Evolutionary conservation across 2,113 vertebrate genomes (phyloP).

Genomic region (Leuciscus idus): DNA sequence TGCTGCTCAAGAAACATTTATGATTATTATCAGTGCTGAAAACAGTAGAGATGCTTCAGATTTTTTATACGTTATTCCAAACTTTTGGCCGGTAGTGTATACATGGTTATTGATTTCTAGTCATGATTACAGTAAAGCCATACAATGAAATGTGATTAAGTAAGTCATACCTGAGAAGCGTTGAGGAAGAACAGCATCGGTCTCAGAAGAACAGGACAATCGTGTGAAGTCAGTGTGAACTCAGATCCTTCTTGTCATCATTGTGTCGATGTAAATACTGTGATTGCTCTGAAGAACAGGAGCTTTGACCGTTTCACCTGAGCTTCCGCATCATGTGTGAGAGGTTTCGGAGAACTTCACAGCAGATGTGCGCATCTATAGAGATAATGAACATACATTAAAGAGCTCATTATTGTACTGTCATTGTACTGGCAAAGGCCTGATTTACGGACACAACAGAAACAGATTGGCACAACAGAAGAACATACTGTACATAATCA

Average conservation of each 20-base stretch:
- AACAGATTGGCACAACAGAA: background rate
- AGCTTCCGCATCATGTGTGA: constrained; percentile 14
- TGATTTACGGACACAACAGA: background rate
- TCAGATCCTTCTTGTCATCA: too few species aligned
- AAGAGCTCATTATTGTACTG: background rate
- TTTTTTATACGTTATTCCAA: background rate
- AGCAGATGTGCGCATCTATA: constrained; percentile 5
- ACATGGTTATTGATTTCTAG: background rate
- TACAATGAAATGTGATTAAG: background rate
- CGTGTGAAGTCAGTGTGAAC: too few species aligned
- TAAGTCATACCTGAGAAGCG: constrained; percentile 49
- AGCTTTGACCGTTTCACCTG: constrained; percentile 12
- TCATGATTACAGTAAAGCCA: background rate
- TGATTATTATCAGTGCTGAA: too few species aligned
- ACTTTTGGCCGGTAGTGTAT: background rate
- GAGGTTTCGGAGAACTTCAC: background rate
- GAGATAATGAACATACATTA: background rate
- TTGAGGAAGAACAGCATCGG: background rate
- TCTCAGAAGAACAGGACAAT: too few species aligned
- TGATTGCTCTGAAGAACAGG: background rate
- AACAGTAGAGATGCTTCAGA: background rate
- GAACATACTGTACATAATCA: background rate
- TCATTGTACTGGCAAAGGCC: background rate
- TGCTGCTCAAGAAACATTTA: too few species aligned
- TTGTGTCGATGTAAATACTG: background rate